Evolutionary conservation across 2,113 vertebrate species (phyloP).

Genomic region (Pedetes capensis): DNA sequence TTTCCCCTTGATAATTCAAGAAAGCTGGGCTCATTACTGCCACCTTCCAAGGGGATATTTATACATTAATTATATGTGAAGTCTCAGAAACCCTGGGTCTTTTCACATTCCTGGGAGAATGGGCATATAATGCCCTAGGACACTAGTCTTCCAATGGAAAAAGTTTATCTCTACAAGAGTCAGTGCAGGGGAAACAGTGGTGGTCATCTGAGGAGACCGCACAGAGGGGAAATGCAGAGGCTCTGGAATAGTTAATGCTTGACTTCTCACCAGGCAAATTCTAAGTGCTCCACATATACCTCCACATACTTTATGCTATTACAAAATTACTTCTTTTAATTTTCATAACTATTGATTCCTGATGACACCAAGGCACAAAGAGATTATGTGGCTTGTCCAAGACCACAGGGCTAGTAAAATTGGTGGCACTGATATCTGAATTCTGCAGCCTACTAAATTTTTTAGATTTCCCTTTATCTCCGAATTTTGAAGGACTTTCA

Average conservation of each 20-base stretch:
- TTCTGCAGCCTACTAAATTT: not conserved
- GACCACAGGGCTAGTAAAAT: not conserved
- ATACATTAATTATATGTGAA: not conserved
- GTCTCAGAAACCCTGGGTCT: not conserved
- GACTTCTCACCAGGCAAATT: not conserved
- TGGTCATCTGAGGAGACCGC: not conserved
- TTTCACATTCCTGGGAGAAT: not conserved
- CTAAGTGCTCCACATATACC: not conserved
- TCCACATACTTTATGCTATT: not conserved
- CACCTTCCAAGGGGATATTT: slow-evolving; percentile 31
- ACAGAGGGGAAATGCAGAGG: not conserved
- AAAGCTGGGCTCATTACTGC: slow-evolving; percentile 59
- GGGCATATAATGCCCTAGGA: not conserved
- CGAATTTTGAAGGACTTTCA: not conserved
- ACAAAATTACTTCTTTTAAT: not conserved
- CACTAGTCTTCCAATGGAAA: not conserved
- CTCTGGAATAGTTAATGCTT: not conserved
- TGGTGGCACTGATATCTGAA: not conserved
- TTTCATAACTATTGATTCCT: not conserved
- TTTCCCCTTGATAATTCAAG: slow-evolving; percentile 62
- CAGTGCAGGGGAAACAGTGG: not conserved
- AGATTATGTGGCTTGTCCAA: not conserved
- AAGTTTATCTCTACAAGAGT: not conserved
- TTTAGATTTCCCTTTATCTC: not conserved
- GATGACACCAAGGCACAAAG: not conserved